Evolutionary conservation across 2,113 vertebrate genomes (phyloP).

Genomic region (Pelobates fuscus): DNA sequence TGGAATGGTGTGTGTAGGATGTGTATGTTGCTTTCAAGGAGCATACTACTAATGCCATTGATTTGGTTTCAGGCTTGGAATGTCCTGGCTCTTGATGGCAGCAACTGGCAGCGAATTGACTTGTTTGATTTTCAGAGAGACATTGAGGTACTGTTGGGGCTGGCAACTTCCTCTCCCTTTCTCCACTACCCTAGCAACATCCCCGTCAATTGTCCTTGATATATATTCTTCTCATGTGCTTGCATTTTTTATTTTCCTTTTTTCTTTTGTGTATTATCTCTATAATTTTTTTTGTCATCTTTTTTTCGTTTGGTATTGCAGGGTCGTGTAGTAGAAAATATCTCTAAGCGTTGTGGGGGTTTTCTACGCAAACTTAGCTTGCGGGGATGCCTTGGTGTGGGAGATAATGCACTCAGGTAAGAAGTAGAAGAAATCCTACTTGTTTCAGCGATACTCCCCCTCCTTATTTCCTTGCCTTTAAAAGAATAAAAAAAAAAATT

Average conservation of each 20-base stretch:
- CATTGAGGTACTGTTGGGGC: conserved; percentile 84
- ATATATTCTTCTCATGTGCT: fast-evolving
- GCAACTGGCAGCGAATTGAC: conserved; percentile 98
- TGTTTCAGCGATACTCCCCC: neutral
- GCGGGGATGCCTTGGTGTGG: conserved; percentile 89
- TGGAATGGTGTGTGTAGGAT: neutral
- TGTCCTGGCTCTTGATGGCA: conserved; percentile 95
- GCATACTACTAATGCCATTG: neutral
- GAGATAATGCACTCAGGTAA: conserved; percentile 94
- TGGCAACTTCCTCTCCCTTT: neutral
- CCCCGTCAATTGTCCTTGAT: neutral
- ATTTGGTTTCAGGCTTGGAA: conserved; percentile 88
- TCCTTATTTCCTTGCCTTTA: neutral
- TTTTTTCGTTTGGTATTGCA: conserved; percentile 56
- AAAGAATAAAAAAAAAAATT: too few relatives aligned
- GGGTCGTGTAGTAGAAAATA: conserved; percentile 97
- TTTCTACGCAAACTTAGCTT: conserved; percentile 94
- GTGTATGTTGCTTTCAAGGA: neutral
- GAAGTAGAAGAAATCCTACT: neutral
- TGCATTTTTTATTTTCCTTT: fast-evolving
- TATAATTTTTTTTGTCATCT: fast-evolving
- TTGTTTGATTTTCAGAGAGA: conserved; percentile 99
- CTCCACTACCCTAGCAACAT: neutral
- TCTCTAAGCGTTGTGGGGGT: conserved; percentile 97
- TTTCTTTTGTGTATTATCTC: too few relatives aligned